Conservation (phyloP, 2,888 invertebrate genomes). For the Eulithis testata region DNA sequence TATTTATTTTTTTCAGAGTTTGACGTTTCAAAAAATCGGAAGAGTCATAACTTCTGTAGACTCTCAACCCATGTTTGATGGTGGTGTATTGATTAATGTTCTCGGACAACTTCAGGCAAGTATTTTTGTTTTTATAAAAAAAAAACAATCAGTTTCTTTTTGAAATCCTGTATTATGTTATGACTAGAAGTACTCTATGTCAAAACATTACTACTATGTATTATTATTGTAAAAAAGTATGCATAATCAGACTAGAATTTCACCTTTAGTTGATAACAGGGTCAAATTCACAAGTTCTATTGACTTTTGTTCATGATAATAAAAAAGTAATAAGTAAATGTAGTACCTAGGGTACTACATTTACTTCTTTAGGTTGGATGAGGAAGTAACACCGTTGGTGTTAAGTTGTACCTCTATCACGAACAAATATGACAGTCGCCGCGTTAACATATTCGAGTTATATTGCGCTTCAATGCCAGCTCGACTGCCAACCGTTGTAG, state of each 20-base stretch:
- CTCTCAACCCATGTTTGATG: conserved; percentile 99
- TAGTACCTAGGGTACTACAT: too few relatives aligned
- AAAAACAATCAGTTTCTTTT: not conserved
- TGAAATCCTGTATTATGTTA: too few relatives aligned
- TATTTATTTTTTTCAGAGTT: conserved; percentile 85
- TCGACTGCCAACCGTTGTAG: too few relatives aligned
- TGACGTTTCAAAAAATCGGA: conserved; percentile 96
- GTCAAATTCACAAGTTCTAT: not conserved
- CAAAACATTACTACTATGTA: too few relatives aligned
- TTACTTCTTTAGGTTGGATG: too few relatives aligned
- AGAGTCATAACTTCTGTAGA: conserved; percentile 97
- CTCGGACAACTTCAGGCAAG: conserved; percentile 97
- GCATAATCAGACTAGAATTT: not conserved
- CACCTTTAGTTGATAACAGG: not conserved
- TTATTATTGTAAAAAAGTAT: not conserved
- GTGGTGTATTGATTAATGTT: conserved; percentile 97
- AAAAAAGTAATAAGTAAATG: not conserved
- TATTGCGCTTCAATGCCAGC: too few relatives aligned
- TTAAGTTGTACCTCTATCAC: too few relatives aligned
- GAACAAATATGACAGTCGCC: too few relatives aligned
- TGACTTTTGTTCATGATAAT: not conserved
- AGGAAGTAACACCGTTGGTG: too few relatives aligned
- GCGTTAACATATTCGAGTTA: too few relatives aligned
- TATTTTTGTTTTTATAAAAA: conserved; percentile 23
- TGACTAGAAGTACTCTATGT: too few relatives aligned